Evolutionary conservation across 2,113 vertebrate genomes (phyloP).

Genomic region (Bubo bubo): DNA sequence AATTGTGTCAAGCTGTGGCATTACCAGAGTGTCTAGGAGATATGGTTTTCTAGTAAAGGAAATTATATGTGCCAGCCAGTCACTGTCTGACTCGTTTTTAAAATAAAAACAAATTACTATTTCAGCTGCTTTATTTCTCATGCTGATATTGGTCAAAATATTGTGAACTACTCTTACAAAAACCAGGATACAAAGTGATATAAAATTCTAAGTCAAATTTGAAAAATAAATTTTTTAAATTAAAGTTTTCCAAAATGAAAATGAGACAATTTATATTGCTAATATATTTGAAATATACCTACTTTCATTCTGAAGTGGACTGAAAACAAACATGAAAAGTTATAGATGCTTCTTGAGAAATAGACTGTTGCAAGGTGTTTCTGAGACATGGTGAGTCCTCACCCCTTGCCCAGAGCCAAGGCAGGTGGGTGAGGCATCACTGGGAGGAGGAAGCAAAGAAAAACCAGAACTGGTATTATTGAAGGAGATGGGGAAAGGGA

Average conservation of each 20-base stretch:
- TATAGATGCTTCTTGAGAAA: background rate
- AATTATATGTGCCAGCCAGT: background rate
- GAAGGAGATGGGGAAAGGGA: background rate
- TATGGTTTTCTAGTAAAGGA: constrained; percentile 28
- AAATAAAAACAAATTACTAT: background rate
- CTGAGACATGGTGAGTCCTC: background rate
- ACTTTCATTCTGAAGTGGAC: background rate
- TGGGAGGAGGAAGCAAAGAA: background rate
- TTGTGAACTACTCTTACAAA: background rate
- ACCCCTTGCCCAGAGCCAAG: background rate
- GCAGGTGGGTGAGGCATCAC: background rate
- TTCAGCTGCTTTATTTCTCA: background rate
- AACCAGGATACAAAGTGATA: background rate
- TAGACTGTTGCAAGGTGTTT: background rate
- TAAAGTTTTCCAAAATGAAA: background rate
- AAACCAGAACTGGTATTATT: background rate
- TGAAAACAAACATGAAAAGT: background rate
- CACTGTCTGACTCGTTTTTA: background rate
- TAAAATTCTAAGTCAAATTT: background rate
- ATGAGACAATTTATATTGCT: background rate
- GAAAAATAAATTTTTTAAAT: background rate
- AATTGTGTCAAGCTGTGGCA: background rate
- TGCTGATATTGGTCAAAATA: background rate
- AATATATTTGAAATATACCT: background rate
- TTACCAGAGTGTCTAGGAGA: background rate